These are phyloP conservation scores for Lasioglossum figueresi DNA, from an alignment of 2,888 invertebrate genomes.

Conservation along the genomic window DNA sequence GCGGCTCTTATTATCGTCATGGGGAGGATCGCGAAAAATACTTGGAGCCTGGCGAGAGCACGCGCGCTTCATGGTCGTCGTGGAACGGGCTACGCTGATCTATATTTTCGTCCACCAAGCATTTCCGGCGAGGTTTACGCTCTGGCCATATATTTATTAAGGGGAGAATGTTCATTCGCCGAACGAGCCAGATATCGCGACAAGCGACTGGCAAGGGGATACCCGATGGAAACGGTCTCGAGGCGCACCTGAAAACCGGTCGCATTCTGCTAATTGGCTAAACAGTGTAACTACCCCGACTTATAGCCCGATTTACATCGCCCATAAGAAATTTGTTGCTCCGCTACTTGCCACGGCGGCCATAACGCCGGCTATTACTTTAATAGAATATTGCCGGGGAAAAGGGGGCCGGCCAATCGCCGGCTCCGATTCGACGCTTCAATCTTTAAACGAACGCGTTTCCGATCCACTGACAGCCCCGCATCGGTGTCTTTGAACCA, in stretches of 20 bases:
- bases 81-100: constrained; percentile 2
- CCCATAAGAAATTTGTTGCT: constrained; percentile 75
- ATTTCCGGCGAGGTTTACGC: constrained; percentile 32
- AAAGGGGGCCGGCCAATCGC: constrained; percentile 32
- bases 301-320: constrained; percentile 77
- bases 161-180: constrained; percentile 35
- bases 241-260: constrained; percentile 66
- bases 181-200: constrained; percentile 33
- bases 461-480: constrained; percentile 61
- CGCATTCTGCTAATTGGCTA: constrained; percentile 76
- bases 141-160: constrained; percentile 50
- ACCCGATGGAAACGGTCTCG: constrained; percentile 46
- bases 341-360: constrained; percentile 53
- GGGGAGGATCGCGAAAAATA: constrained; percentile 24
- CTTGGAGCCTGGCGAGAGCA: background rate
- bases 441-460: constrained; percentile 65
- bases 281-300: constrained; percentile 75
- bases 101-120: constrained; percentile 34
- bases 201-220: constrained; percentile 32
- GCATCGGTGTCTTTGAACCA: constrained; percentile 67
- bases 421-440: constrained; percentile 58
- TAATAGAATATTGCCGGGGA: constrained; percentile 65
- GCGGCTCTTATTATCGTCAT: background rate
- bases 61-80: background rate
- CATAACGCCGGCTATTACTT: constrained; percentile 63